Conservation (phyloP, 2,113 vertebrate genomes). For the Megaleporinus macrocephalus region DNA sequence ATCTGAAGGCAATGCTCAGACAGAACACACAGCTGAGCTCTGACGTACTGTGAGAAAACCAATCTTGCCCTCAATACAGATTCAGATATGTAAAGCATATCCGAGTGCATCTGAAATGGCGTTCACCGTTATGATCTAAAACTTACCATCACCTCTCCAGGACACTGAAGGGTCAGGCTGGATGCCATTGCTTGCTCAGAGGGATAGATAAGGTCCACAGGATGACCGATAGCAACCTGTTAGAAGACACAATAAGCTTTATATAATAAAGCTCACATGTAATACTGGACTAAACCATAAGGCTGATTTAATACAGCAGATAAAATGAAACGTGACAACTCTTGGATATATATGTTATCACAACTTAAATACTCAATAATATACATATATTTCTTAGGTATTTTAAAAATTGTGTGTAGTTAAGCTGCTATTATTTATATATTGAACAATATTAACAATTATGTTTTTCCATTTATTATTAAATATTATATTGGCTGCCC, state of each 20-base stretch:
- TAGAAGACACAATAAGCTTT: not conserved
- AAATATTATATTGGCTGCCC: too few species aligned
- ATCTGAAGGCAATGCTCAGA: slow-evolving; percentile 10
- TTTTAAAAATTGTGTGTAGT: too few species aligned
- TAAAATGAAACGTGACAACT: too few species aligned
- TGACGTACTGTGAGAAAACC: not conserved
- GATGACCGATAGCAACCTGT: slow-evolving; percentile 45
- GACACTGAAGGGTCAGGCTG: not conserved
- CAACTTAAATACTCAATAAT: too few species aligned
- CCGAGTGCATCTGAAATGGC: slow-evolving; percentile 10
- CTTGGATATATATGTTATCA: too few species aligned
- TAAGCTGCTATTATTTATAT: too few species aligned
- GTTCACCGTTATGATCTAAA: not conserved
- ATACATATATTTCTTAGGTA: too few species aligned
- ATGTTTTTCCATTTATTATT: too few species aligned
- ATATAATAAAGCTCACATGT: not conserved
- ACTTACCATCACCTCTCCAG: slow-evolving; percentile 43
- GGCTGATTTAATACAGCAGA: too few species aligned
- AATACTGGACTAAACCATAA: not conserved
- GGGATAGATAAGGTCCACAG: slow-evolving; percentile 10
- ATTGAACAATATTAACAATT: too few species aligned
- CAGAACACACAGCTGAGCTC: not conserved
- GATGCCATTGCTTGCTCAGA: slow-evolving; percentile 16
- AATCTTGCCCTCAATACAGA: not conserved
- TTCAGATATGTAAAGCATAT: slow-evolving; percentile 8